phyloP scores from a whole-genome alignment of 2,888 invertebrate genomes.

The Apamea monoglypha region DNA sequence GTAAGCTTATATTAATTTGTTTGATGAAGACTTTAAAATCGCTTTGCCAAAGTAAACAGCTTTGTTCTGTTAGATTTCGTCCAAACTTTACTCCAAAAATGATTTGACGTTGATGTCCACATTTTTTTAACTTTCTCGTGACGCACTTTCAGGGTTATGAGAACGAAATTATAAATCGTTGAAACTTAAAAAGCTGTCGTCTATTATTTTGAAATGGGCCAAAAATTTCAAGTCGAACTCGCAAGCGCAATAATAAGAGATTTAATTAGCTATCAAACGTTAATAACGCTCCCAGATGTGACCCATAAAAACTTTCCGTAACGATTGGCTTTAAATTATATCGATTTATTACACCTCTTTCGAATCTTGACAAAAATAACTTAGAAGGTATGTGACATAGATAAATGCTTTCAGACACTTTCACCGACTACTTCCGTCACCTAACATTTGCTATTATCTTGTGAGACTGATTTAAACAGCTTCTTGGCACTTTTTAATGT shows the following conservation, averaged over 20 bases:
- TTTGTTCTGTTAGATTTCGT: slow-evolving; percentile 31
- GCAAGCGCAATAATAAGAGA: slow-evolving; percentile 2
- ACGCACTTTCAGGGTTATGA: slow-evolving; percentile 40
- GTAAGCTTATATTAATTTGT: slow-evolving; percentile 59
- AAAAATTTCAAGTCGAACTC: slow-evolving; percentile 21
- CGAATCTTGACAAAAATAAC: slow-evolving; percentile 28
- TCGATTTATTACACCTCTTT: slow-evolving; percentile 42
- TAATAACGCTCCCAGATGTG: slow-evolving; percentile 48
- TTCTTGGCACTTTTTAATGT: slow-evolving; percentile 53
- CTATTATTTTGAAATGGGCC: slow-evolving; percentile 35
- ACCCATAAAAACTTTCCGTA: slow-evolving; percentile 42
- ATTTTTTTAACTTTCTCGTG: slow-evolving; percentile 35
- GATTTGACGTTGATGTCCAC: slow-evolving; percentile 3
- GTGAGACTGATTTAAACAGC: slow-evolving; percentile 35
- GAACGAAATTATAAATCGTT: slow-evolving; percentile 2
- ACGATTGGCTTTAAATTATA: slow-evolving; percentile 44
- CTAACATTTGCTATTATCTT: slow-evolving; percentile 53
- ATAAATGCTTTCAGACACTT: slow-evolving; percentile 31
- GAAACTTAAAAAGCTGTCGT: slow-evolving; percentile 28
- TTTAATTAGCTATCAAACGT: slow-evolving; percentile 52
- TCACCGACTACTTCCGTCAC: slow-evolving; percentile 51
- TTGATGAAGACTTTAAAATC: slow-evolving; percentile 63
- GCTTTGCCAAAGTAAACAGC: slow-evolving; percentile 45
- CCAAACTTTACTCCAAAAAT: slow-evolving; percentile 28
- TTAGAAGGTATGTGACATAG: slow-evolving; percentile 32